Evolutionary conservation across 2,888 invertebrate genomes (phyloP).

Genomic region (Pseudanteris insignis): DNA sequence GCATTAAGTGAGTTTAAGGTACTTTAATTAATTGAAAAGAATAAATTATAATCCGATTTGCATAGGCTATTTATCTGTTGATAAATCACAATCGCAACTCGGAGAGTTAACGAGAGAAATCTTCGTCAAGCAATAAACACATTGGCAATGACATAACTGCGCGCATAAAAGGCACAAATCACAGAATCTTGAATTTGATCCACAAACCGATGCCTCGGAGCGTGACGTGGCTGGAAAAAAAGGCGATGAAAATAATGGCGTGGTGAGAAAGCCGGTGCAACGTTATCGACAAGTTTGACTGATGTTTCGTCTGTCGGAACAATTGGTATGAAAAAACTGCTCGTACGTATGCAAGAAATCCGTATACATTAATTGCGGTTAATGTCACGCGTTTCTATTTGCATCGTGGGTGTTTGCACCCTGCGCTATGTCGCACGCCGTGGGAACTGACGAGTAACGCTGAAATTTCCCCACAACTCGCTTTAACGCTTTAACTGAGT

Average conservation of each 20-base stretch:
- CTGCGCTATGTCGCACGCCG: constrained; percentile 35
- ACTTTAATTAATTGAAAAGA: not conserved
- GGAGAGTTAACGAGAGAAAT: not conserved
- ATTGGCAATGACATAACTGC: constrained; percentile 5
- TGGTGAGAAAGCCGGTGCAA: no score
- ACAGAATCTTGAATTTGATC: not conserved
- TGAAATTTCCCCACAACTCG: constrained; percentile 41
- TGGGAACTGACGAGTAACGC: constrained; percentile 37
- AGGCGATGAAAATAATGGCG: constrained; percentile 1
- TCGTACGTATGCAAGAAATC: constrained; percentile 7
- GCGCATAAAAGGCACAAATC: not conserved
- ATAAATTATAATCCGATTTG: not conserved
- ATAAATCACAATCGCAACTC: no score
- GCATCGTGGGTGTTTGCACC: constrained; percentile 34
- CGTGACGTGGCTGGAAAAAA: not conserved
- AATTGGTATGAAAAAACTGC: constrained; percentile 9
- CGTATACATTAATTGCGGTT: constrained; percentile 38
- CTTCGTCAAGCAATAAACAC: not conserved
- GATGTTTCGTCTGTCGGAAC: no score
- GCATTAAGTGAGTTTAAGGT: no score
- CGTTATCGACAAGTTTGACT: no score
- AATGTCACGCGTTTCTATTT: constrained; percentile 45
- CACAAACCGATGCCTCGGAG: constrained; percentile 1
- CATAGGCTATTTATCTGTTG: not conserved
- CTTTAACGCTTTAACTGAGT: no score